phyloP scores from a whole-genome alignment of 2,113 vertebrate species.

The Oreotragus oreotragus region DNA sequence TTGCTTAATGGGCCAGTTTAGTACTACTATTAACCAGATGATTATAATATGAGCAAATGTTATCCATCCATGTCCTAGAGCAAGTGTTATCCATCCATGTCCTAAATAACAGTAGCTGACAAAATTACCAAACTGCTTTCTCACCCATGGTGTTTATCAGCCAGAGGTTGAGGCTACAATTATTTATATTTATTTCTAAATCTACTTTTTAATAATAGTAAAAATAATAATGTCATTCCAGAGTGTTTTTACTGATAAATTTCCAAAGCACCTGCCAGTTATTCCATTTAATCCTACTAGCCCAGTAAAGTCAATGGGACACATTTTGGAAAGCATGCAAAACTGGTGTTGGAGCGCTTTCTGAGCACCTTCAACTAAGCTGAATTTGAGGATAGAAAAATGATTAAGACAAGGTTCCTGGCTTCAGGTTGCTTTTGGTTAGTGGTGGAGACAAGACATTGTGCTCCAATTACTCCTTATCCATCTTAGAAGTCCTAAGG shows the following conservation, averaged over 20 bases:
- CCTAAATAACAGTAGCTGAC: conserved; percentile 42
- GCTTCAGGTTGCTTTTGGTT: neutral
- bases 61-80: conserved; percentile 26
- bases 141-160: conserved; percentile 19
- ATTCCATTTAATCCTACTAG: neutral
- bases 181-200: neutral
- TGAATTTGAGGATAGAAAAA: neutral
- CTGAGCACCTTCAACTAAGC: neutral
- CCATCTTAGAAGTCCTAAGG: neutral
- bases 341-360: neutral
- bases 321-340: neutral
- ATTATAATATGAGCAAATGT: conserved; percentile 43
- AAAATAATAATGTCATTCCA: neutral
- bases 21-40: conserved; percentile 26
- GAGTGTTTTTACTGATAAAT: neutral
- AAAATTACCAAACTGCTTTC: conserved; percentile 35
- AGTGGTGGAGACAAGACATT: neutral
- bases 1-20: conserved; percentile 51
- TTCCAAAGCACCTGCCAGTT: neutral
- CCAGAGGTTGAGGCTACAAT: conserved; percentile 34
- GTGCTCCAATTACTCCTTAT: conserved; percentile 18
- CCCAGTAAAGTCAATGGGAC: neutral
- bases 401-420: neutral
- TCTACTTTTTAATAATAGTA: conserved; percentile 12
- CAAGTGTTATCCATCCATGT: conserved; percentile 32